These are phyloP conservation scores for Fistularia tabacaria DNA, from an alignment of 2,797 vertebrate species.

Conservation along the genomic window DNA sequence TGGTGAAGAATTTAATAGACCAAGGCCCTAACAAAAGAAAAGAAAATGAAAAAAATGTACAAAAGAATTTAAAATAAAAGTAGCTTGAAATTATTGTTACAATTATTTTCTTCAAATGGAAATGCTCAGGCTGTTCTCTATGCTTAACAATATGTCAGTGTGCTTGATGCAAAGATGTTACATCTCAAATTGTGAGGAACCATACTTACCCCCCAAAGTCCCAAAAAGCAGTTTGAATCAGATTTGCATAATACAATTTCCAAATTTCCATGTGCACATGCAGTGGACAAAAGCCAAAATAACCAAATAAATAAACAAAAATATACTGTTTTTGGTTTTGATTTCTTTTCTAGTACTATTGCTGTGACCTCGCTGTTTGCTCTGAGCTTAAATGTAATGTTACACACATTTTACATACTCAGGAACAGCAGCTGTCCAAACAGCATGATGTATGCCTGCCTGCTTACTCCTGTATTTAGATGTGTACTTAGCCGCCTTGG, in stretches of 20 bases:
- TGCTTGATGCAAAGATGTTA: no score
- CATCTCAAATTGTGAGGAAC: no score
- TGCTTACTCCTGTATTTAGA: conserved; percentile 71
- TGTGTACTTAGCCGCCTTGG: conserved; percentile 84
- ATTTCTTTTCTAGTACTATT: conserved; percentile 38
- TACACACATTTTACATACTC: conserved; percentile 76
- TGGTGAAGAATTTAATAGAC: conserved; percentile 72
- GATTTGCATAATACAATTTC: no score
- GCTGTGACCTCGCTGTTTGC: conserved; percentile 50
- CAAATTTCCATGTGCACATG: no score
- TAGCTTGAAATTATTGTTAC: conserved; percentile 80
- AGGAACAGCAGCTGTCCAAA: conserved; percentile 93
- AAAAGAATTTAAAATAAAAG: conserved; percentile 67
- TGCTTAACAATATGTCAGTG: conserved; percentile 13
- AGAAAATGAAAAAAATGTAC: conserved; percentile 70
- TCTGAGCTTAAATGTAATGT: conserved; percentile 56
- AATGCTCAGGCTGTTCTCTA: conserved; percentile 54
- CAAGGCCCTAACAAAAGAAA: conserved; percentile 81
- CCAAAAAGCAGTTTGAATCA: no score
- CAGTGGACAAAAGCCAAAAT: no score
- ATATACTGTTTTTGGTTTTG: conserved; percentile 9
- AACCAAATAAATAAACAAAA: no score
- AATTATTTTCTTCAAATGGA: conserved; percentile 72
- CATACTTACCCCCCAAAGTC: no score
- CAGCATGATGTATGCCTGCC: conserved; percentile 79